These are phyloP conservation scores for Yponomeuta malinellus DNA, from an alignment of 2,888 invertebrate genomes.

Conservation along the genomic window DNA sequence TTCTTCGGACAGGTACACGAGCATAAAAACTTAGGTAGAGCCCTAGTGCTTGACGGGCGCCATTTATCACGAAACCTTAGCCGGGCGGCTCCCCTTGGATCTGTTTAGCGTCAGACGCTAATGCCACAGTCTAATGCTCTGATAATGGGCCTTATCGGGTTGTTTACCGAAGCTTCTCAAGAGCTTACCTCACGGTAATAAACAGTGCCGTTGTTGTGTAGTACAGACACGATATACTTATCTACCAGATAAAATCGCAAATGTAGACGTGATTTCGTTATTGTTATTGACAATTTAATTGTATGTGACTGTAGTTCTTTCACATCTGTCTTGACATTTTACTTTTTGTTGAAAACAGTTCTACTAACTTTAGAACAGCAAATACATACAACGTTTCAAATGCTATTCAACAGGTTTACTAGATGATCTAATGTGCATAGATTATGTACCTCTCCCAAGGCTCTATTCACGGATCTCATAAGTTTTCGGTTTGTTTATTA, in stretches of 20 bases:
- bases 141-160: neutral
- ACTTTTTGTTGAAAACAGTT: neutral
- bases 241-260: neutral
- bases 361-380: neutral
- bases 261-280: neutral
- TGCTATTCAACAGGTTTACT: slow-evolving; percentile 40
- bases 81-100: neutral
- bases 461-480: slow-evolving; percentile 23
- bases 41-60: neutral
- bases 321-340: neutral
- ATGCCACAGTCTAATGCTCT: neutral
- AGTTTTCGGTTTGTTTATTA: neutral
- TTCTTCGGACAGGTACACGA: slow-evolving; percentile 62
- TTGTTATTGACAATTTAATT: neutral
- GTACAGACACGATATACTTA: neutral
- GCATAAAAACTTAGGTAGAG: neutral
- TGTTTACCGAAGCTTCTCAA: neutral
- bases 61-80: neutral
- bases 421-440: slow-evolving; percentile 64
- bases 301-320: neutral
- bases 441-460: slow-evolving; percentile 45
- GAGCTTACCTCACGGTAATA: neutral
- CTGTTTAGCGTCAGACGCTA: neutral
- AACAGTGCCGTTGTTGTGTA: neutral
- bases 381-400: neutral